Evolutionary conservation across 2,113 vertebrate genomes (phyloP), one percentile per base, ranked within the genome.

Genomic region (Emberiza fucata): DNA sequence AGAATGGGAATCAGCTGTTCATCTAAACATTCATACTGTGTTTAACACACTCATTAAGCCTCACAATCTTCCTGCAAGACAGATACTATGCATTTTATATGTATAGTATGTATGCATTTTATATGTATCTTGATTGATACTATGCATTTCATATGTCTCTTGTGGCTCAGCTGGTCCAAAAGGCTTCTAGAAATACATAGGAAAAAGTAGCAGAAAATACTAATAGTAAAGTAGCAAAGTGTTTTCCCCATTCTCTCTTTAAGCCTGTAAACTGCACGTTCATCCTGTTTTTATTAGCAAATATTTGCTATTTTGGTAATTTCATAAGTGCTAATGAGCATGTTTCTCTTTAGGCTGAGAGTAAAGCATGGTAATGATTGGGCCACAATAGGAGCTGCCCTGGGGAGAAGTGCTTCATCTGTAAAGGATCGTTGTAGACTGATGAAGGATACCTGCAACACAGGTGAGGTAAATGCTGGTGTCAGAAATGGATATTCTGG

Each of bases 391-490:
- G 99, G 99, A 83, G 98, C 99, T 24, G 99, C 99, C 29, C 98
- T 99, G 72, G 99, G 99, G 42, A 99, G 99, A 90, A 99, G 99
- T 61, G 99, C 99, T 17, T 99, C 99, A 1, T 99, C 99, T 8
- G 99, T 99, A 19, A 99, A 99, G 97, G 99, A 99, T 95, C 98
- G 99, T 25, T 99, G 99, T 88, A 97, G 99, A 14, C 97, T 99
- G 81, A 99, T 99, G 99, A 99, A 99, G 97, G 99, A 99, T 94
- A 99, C 99, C 13, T 99, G 99, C 97, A 99, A 99, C 97, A 99
- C 99, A 94, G 99, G 99, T 99, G 96, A 94, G 71, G 57, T 40
- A 69, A 92, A 94, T 45, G 51, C 53, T 80, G 56, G 29, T 73
- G 63, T 70, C 51, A 70, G 31, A 59, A 80, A 39, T 40, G 19